A percentile compares a stretch with the other conserved stretches of the same genome.
These are phyloP conservation scores for Coelopa pilipes DNA, from an alignment of 2,888 invertebrate genomes.

Conservation along the genomic window DNA sequence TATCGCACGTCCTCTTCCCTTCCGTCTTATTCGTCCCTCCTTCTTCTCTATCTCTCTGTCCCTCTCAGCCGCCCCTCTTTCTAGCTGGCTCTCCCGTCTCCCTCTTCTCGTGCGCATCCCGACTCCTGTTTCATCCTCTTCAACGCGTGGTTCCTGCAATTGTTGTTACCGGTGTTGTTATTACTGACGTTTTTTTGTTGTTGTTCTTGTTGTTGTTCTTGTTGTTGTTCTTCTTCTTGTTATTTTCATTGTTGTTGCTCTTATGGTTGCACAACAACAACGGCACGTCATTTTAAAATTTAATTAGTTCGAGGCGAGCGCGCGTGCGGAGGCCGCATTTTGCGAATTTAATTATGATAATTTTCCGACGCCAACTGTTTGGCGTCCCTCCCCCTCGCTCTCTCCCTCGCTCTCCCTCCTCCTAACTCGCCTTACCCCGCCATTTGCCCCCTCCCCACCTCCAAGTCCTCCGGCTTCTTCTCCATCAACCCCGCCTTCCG, in stretches of 20 bases:
- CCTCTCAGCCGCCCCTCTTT: too few relatives aligned
- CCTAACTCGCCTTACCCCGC: too few relatives aligned
- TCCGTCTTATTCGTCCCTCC: too few relatives aligned
- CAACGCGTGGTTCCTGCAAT: neutral
- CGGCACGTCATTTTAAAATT: neutral
- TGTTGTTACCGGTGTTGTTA: neutral
- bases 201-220: neutral
- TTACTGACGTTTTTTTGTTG: neutral
- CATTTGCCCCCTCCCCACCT: neutral
- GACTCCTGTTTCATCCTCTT: neutral
- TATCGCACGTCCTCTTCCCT: too few relatives aligned
- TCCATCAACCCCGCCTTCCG: too few relatives aligned
- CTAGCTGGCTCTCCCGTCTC: too few relatives aligned
- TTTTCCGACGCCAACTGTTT: neutral
- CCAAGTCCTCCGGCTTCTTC: neutral
- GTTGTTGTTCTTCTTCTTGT: neutral
- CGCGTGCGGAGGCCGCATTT: neutral
- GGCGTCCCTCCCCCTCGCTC: neutral
- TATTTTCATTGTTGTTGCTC: neutral
- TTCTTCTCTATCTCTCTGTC: too few relatives aligned
- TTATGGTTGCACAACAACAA: too few relatives aligned
- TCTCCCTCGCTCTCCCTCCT: too few relatives aligned
- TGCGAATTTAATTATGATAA: slow-evolving; percentile 16
- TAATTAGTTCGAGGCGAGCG: slow-evolving; percentile 9
- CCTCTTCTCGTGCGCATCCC: too few relatives aligned